Evolutionary conservation across 2,888 invertebrate genomes (phyloP), one percentile per base, ranked within the genome.

Genomic region (Macroteleia sp.): DNA sequence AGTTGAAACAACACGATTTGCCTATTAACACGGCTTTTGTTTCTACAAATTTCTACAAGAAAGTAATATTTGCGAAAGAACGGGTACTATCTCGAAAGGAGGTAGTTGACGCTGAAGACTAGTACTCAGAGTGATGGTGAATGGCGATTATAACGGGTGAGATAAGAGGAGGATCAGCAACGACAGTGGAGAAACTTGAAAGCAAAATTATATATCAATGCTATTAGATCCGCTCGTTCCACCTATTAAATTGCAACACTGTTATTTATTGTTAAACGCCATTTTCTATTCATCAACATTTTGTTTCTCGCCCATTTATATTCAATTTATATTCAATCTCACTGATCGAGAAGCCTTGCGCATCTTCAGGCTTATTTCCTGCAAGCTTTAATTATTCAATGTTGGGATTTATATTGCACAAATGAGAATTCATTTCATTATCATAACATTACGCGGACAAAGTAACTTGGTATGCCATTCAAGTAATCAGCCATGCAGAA

Each of bases 101-200:
- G 64, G 62, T 57, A 62, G 56, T 57, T 57, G 64, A 19, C 6
- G 12, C 28, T 4, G 34, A 28, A 62, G 48, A 62, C 34, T 44
- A 10, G 56, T 64, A 41, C 64, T 73, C 61, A 46, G 30, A 79
- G 64, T 79, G 82, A 85, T 83, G 81, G 85, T 81, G 79, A 82
- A 83, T 80, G 81, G 82, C 79, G 86, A 85, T 84, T 83, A 85
- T 79, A 79, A 83, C 79, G 81, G 81, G 81, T 80, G 81, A 82
- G 85, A 86, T 84, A 83, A 84, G 82, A 77, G 81, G 81, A 64
- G 81, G 81, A 82, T 84, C 81, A 82, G 79, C 82, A 81, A 62
- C 66, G 66, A 61, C 59, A 32, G 30, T 1, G 62, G 48, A 32
- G 74, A 74, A 59, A 66, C 59, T 50, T 66, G 52, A 59, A 74